Evolutionary conservation across 1,140 invertebrate genomes (phyloP).

Genomic region (Coenobita brevimanus): DNA sequence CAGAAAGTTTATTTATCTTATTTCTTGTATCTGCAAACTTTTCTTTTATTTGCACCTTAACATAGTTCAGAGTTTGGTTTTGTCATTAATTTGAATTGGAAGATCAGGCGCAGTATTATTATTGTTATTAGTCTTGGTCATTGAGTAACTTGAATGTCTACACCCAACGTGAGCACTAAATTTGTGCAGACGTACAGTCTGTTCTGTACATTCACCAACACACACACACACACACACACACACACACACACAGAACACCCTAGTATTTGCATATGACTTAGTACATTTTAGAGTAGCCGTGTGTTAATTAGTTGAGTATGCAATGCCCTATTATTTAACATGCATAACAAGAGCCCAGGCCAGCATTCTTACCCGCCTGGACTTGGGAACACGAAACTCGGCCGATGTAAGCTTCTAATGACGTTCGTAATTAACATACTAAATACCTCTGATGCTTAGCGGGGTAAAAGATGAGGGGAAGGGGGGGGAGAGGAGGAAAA

Average conservation of each 20-base stretch:
- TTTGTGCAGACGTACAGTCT: too few relatives aligned
- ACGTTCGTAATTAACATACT: slow-evolving; percentile 31
- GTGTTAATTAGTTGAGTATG: slow-evolving; percentile 47
- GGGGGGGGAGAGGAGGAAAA: neutral
- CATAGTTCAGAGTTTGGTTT: too few relatives aligned
- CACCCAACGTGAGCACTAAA: too few relatives aligned
- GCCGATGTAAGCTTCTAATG: slow-evolving; percentile 22
- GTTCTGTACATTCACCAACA: too few relatives aligned
- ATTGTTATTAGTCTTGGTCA: too few relatives aligned
- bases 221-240: too few relatives aligned
- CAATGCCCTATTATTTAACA: slow-evolving; percentile 39
- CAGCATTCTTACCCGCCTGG: slow-evolving; percentile 13
- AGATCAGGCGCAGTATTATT: too few relatives aligned
- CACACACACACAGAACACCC: neutral
- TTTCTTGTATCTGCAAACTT: too few relatives aligned
- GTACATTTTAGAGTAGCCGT: slow-evolving; percentile 14
- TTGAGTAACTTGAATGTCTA: too few relatives aligned
- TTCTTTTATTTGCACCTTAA: too few relatives aligned
- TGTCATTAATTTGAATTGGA: too few relatives aligned
- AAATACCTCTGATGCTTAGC: neutral
- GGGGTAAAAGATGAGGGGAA: neutral
- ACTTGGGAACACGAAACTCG: neutral
- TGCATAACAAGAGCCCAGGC: slow-evolving; percentile 5
- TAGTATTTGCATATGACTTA: slow-evolving; percentile 10
- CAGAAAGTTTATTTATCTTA: too few relatives aligned